Evolutionary conservation across 2,113 vertebrate species (phyloP).

Genomic region (Callospermophilus lateralis): DNA sequence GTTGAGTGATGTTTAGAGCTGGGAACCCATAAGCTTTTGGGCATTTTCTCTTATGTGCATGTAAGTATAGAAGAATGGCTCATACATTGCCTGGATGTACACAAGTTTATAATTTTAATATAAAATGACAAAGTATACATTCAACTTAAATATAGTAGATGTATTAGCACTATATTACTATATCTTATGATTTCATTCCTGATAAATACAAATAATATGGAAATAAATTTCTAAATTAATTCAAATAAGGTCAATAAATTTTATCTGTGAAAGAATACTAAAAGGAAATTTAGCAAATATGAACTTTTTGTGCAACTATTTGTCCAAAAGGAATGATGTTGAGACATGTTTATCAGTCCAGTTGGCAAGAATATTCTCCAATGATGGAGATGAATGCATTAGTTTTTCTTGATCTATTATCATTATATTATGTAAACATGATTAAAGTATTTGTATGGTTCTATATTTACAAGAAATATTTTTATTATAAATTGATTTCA

Average conservation of each 20-base stretch:
- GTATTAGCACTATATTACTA: neutral
- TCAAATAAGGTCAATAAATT: slow-evolving; percentile 28
- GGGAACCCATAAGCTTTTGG: neutral
- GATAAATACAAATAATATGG: neutral
- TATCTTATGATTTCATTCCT: neutral
- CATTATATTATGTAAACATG: neutral
- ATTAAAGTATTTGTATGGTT: slow-evolving; percentile 40
- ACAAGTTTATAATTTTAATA: neutral
- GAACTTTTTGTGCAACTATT: neutral
- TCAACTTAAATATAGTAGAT: neutral
- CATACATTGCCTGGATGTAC: slow-evolving; percentile 5
- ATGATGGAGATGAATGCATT: neutral
- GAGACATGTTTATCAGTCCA: neutral
- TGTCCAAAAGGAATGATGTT: neutral
- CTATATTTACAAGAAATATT: neutral
- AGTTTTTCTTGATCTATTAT: neutral
- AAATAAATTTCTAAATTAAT: slow-evolving; percentile 43
- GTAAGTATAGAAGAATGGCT: neutral
- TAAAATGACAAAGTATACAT: neutral
- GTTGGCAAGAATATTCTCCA: neutral
- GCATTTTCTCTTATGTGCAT: neutral
- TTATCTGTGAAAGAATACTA: neutral
- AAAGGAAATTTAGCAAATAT: neutral
- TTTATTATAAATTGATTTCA: slow-evolving; percentile 14
- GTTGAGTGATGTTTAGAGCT: neutral